Percentiles rank a stretch among this genome's conserved stretches.
These are phyloP conservation scores for Sebastes flavidus DNA, from an alignment of 2,797 vertebrate genomes.

Conservation along the genomic window DNA sequence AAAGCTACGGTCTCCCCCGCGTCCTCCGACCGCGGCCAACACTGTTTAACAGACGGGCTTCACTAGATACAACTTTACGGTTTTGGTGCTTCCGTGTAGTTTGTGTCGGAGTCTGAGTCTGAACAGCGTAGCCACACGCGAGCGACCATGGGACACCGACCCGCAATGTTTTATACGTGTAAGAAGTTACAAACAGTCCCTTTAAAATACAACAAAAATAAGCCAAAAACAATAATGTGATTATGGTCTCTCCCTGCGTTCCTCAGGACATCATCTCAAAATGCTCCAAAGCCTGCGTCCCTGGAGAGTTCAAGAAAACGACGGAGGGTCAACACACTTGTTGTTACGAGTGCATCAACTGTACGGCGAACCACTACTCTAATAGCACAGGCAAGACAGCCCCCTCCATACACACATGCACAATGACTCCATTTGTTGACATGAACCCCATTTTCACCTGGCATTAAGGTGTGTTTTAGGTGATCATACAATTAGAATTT, in stretches of 20 bases:
- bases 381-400: conserved; percentile 81
- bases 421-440: no score
- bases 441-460: neutral
- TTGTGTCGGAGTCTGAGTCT: no score
- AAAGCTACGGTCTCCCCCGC: no score
- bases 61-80: no score
- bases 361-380: conserved; percentile 88
- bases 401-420: neutral
- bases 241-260: neutral
- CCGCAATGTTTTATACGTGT: no score
- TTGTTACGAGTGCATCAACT: conserved; percentile 89
- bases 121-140: no score
- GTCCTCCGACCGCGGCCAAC: no score
- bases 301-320: conserved; percentile 89
- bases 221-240: neutral
- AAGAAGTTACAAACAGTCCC: no score
- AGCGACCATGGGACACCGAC: no score
- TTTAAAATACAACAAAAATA: neutral
- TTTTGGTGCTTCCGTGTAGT: no score
- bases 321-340: conserved; percentile 87
- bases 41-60: no score
- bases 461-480: neutral
- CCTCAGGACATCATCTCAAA: conserved; percentile 83
- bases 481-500: neutral
- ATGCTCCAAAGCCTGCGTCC: conserved; percentile 85